phyloP scores from a whole-genome alignment of 2,888 invertebrate genomes.

The Nezara viridula region DNA sequence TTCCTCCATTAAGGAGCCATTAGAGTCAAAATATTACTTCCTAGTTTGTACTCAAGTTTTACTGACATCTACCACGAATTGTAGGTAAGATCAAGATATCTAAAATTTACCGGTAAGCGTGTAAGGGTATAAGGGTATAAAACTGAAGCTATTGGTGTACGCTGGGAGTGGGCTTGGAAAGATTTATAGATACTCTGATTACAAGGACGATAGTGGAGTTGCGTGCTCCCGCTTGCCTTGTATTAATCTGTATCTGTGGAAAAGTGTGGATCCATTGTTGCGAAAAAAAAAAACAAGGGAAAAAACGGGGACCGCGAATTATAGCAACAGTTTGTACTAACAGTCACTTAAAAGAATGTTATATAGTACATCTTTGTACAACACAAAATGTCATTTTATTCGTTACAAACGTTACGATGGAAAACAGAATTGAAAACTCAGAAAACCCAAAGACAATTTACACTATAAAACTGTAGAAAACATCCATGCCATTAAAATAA shows the following conservation, averaged over 20 bases:
- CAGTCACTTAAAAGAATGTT: not conserved
- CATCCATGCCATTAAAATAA: no score
- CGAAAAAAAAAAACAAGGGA: not conserved
- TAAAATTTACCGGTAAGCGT: slow-evolving; percentile 10
- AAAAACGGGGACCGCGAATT: not conserved
- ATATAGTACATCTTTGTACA: no score
- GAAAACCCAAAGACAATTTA: no score
- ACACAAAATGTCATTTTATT: no score
- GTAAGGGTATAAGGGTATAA: slow-evolving; percentile 17
- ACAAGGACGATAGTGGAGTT: not conserved
- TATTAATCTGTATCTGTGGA: slow-evolving; percentile 22
- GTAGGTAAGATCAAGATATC: not conserved
- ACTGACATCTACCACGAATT: slow-evolving; percentile 9
- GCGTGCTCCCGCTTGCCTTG: not conserved
- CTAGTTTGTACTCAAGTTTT: not conserved
- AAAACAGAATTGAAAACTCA: no score
- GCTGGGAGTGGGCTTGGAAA: not conserved
- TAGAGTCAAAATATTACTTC: not conserved
- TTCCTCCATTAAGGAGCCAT: not conserved
- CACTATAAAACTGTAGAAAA: no score
- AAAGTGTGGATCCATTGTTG: not conserved
- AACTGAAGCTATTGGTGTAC: slow-evolving; percentile 5
- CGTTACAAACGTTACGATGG: no score
- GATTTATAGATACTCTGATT: slow-evolving; percentile 7
- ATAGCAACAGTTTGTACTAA: not conserved